phyloP scores from a whole-genome alignment of 2,888 invertebrate species.

The Ptycholaimellus sp. region DNA sequence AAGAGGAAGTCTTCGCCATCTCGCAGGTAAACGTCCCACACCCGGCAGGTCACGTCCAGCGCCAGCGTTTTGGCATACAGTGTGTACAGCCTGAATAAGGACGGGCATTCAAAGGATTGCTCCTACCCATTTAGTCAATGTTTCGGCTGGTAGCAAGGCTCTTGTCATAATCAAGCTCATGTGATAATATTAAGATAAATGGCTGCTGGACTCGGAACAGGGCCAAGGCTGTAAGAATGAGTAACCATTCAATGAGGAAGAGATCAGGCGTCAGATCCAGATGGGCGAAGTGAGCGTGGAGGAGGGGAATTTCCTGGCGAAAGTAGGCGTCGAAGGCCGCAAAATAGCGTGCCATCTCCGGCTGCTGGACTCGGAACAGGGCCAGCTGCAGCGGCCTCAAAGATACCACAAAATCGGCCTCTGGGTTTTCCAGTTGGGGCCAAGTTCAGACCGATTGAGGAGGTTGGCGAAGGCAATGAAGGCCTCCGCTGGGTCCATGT shows the following conservation, averaged over 20 bases:
- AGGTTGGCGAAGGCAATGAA: constrained; percentile 66
- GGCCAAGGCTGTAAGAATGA: too few species aligned
- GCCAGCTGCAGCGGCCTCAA: constrained; percentile 13
- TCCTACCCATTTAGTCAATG: too few species aligned
- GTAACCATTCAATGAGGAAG: constrained; percentile 57
- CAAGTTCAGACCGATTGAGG: too few species aligned
- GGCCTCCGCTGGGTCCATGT: constrained; percentile 59
- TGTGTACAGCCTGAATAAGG: constrained; percentile 42
- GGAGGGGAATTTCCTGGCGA: constrained; percentile 44
- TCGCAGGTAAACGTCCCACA: constrained; percentile 66
- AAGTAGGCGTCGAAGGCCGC: constrained; percentile 47
- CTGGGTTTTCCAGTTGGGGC: too few species aligned
- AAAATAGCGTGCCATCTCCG: constrained; percentile 43
- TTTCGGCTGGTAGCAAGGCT: too few species aligned
- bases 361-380: constrained; percentile 15
- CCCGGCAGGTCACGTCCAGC: constrained; percentile 56
- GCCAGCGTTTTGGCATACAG: constrained; percentile 69
- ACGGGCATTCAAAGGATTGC: too few species aligned
- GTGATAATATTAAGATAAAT: too few species aligned
- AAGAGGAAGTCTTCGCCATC: constrained; percentile 70
- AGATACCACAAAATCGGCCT: too few species aligned
- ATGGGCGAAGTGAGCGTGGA: constrained; percentile 40
- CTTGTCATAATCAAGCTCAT: too few species aligned
- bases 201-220: too few species aligned
- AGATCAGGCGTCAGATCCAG: constrained; percentile 52